These are phyloP conservation scores for Ridgeia piscesae DNA, from an alignment of 1,140 invertebrate species.

Conservation along the genomic window DNA sequence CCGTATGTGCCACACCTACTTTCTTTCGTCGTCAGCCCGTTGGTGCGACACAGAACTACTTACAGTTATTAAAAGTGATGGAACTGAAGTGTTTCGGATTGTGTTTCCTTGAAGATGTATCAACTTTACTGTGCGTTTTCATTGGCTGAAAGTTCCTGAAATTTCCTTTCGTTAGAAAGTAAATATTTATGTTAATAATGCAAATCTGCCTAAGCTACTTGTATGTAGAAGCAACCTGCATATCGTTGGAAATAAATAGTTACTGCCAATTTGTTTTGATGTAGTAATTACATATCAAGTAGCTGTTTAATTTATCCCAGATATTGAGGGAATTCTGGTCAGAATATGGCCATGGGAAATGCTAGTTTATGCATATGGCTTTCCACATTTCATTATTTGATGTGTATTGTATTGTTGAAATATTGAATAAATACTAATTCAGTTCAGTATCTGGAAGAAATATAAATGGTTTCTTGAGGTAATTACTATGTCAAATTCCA, in stretches of 20 bases:
- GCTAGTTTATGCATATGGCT: no score
- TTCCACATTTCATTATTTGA: no score
- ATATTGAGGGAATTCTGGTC: no score
- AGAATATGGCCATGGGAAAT: no score
- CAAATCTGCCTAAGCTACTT: neutral
- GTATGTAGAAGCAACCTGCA: neutral
- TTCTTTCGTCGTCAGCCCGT: neutral
- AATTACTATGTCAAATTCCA: no score
- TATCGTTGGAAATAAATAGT: neutral
- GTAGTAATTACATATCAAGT: neutral
- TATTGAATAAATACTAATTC: no score
- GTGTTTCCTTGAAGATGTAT: neutral
- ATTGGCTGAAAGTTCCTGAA: neutral
- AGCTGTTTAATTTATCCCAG: neutral
- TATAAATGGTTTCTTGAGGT: no score
- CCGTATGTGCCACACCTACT: neutral
- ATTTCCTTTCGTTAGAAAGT: neutral
- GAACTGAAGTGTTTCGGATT: neutral
- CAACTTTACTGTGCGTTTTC: neutral
- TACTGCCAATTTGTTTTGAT: neutral
- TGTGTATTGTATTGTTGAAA: no score
- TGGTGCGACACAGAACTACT: neutral
- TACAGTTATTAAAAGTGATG: no score
- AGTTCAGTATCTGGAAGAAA: no score
- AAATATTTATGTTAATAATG: no score